These are phyloP conservation scores for Passer domesticus DNA, from an alignment of 2,113 vertebrate species.

Conservation along the genomic window DNA sequence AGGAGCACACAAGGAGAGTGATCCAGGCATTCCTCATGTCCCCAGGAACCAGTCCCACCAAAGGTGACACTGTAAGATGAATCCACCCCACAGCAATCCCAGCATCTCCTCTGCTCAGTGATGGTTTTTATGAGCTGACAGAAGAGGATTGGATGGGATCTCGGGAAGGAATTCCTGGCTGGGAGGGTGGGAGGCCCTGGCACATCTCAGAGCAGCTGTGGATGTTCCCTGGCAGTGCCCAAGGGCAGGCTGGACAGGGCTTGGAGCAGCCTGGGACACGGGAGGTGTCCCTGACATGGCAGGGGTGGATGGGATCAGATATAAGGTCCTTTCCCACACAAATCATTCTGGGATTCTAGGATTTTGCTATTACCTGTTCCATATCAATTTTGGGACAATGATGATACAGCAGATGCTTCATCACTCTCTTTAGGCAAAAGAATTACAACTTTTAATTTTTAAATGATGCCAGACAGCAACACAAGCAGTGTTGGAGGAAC, in stretches of 20 bases:
- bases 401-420: neutral
- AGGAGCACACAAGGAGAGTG: neutral
- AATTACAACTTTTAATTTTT: neutral
- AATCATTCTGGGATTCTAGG: neutral
- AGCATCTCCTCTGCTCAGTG: neutral
- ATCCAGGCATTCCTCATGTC: accelerated
- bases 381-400: neutral
- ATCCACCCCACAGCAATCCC: neutral
- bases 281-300: neutral
- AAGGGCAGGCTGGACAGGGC: neutral
- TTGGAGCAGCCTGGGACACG: neutral
- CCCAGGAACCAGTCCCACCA: neutral
- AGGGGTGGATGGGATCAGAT: neutral
- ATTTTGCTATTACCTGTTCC: neutral
- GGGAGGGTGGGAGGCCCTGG: neutral
- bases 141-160: neutral
- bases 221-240: neutral
- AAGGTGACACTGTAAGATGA: neutral
- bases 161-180: neutral
- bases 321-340: neutral
- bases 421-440: neutral
- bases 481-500: neutral
- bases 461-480: neutral
- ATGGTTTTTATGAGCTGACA: accelerated
- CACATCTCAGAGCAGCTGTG: neutral